Conservation (phyloP, 2,888 invertebrate genomes). For the Acronicta leporina region DNA sequence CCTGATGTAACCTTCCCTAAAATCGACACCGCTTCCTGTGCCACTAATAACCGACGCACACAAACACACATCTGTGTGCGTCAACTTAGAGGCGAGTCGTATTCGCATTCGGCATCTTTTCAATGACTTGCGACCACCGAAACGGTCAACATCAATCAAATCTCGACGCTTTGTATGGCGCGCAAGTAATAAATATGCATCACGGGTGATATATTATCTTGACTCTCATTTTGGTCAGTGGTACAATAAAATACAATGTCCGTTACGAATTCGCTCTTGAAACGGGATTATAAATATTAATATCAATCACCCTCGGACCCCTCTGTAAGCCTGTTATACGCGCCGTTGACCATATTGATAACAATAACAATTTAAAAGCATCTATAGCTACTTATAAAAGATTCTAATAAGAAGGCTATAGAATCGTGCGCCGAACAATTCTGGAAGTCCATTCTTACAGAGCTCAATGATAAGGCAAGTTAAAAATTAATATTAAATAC, state of each 20-base stretch:
- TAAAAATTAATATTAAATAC: constrained; percentile 68
- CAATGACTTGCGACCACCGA: constrained; percentile 58
- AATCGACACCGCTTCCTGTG: constrained; percentile 86
- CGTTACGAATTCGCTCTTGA: constrained; percentile 40
- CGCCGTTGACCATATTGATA: constrained; percentile 37
- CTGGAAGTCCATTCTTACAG: constrained; percentile 25
- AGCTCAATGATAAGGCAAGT: constrained; percentile 60
- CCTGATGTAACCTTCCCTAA: constrained; percentile 83
- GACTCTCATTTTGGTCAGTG: constrained; percentile 62
- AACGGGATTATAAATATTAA: constrained; percentile 58
- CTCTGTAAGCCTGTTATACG: constrained; percentile 40
- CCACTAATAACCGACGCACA: constrained; percentile 76
- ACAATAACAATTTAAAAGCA: constrained; percentile 37
- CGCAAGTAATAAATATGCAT: constrained; percentile 74
- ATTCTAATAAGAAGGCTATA: constrained; percentile 50
- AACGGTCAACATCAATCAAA: constrained; percentile 64
- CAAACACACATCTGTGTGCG: constrained; percentile 58
- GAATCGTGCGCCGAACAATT: constrained; percentile 27
- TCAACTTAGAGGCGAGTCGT: constrained; percentile 35
- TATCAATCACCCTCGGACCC: constrained; percentile 43
- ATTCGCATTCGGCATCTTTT: constrained; percentile 53
- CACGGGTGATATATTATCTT: constrained; percentile 61
- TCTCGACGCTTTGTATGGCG: constrained; percentile 59
- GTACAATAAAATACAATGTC: constrained; percentile 20
- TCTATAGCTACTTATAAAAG: constrained; percentile 19